Evolutionary conservation across 2,888 invertebrate genomes (phyloP).

Genomic region (Rhamnusium bicolor): DNA sequence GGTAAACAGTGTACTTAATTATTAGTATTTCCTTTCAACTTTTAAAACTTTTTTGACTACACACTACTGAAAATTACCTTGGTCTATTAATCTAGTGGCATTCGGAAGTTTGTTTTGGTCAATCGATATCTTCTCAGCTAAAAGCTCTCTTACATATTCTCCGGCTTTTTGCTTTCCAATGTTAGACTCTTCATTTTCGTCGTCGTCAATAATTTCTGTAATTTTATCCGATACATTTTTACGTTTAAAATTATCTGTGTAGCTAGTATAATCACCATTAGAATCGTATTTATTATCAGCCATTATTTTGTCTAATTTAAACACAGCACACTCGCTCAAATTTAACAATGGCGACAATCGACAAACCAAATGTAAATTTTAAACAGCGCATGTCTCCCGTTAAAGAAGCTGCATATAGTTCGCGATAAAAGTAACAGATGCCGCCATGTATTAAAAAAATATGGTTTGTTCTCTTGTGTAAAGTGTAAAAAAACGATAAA

Average conservation of each 20-base stretch:
- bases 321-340: not conserved
- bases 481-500: too few relatives aligned
- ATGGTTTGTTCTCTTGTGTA: too few relatives aligned
- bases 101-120: slow-evolving; percentile 74
- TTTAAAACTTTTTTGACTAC: too few relatives aligned
- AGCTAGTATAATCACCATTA: slow-evolving; percentile 65
- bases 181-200: slow-evolving; percentile 53
- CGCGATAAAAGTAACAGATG: not conserved
- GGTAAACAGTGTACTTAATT: too few relatives aligned
- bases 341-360: slow-evolving; percentile 1
- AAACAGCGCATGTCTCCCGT: too few relatives aligned
- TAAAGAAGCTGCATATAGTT: not conserved
- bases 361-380: not conserved
- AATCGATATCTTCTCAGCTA: slow-evolving; percentile 67
- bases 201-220: slow-evolving; percentile 58
- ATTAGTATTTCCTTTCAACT: too few relatives aligned
- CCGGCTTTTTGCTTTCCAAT: slow-evolving; percentile 75
- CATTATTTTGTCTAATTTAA: slow-evolving; percentile 53
- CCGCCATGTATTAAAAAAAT: too few relatives aligned
- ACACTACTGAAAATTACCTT: slow-evolving; percentile 74
- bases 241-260: slow-evolving; percentile 66
- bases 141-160: slow-evolving; percentile 83
- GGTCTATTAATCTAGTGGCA: slow-evolving; percentile 80
- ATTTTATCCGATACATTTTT: slow-evolving; percentile 57
- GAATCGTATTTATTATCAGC: slow-evolving; percentile 67